phyloP scores from a whole-genome alignment of 92 coral and sea anemone genomes.

The Zoanthus solanderi region DNA sequence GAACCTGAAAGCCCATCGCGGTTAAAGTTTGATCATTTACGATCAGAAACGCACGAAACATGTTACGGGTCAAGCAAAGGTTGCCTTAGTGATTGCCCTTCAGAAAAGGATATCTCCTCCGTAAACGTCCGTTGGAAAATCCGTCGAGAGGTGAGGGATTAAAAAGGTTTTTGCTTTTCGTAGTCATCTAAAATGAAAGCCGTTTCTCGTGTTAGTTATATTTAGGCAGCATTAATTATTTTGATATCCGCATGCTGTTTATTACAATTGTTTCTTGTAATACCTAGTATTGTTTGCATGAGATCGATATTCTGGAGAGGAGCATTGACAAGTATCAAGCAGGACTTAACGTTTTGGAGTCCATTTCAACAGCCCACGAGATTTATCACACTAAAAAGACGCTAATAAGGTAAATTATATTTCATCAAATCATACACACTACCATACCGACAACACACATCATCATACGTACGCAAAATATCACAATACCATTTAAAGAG shows the following conservation, averaged over 20 bases:
- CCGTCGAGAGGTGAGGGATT: conserved; percentile 19
- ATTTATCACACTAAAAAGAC: conserved; percentile 65
- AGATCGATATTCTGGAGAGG: conserved; percentile 64
- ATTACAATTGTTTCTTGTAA: background rate
- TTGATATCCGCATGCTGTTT: background rate
- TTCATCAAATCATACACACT: too few relatives aligned
- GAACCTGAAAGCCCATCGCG: background rate
- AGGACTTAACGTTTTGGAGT: conserved; percentile 57
- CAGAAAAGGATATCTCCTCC: background rate
- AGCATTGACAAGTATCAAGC: conserved; percentile 66
- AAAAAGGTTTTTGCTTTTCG: background rate
- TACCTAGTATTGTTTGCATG: conserved; percentile 64
- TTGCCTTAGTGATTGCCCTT: background rate
- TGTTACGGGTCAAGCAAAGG: background rate
- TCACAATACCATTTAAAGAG: too few relatives aligned
- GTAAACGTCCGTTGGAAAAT: background rate
- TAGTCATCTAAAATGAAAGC: background rate
- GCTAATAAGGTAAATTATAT: conserved; percentile 68
- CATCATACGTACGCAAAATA: too few relatives aligned
- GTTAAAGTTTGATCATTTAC: background rate
- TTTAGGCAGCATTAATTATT: background rate
- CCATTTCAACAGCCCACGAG: conserved; percentile 66
- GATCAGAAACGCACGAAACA: background rate
- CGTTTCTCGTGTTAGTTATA: background rate
- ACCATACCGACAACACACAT: too few relatives aligned